These are phyloP conservation scores for Echinarachnius parma DNA, from an alignment of 53 echinoderm and acorn worm genomes.

Conservation along the genomic window DNA sequence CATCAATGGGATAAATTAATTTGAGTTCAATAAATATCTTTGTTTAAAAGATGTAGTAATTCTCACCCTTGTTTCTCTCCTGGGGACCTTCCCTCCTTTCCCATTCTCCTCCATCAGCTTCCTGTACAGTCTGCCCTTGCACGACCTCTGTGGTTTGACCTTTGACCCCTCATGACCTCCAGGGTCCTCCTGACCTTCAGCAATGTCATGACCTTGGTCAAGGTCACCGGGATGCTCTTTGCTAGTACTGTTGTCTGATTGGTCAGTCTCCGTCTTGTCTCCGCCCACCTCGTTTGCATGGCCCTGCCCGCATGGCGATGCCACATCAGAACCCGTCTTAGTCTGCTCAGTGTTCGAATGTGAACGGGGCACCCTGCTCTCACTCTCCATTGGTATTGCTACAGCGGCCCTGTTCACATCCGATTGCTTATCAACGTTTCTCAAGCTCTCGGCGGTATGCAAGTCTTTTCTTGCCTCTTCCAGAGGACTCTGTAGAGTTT, in stretches of 20 bases:
- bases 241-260: constrained; percentile 39
- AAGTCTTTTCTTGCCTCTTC: constrained; percentile 22
- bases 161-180: constrained; percentile 44
- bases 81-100: background rate
- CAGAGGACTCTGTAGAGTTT: background rate
- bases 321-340: background rate
- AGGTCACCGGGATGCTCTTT: background rate
- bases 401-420: constrained; percentile 8
- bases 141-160: constrained; percentile 67
- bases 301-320: background rate
- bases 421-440: background rate
- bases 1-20: too few relatives aligned
- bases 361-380: background rate
- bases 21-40: too few relatives aligned
- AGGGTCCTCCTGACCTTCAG: constrained; percentile 3
- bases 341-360: background rate
- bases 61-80: constrained; percentile 43
- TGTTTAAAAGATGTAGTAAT: too few relatives aligned
- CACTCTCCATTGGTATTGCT: background rate
- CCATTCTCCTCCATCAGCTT: constrained; percentile 67
- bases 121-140: constrained; percentile 75
- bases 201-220: too few relatives aligned
- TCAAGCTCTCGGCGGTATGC: background rate
- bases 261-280: background rate
- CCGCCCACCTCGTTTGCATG: background rate